These are phyloP conservation scores for Anthophora plumipes DNA, from an alignment of 2,888 invertebrate genomes.

Conservation along the genomic window DNA sequence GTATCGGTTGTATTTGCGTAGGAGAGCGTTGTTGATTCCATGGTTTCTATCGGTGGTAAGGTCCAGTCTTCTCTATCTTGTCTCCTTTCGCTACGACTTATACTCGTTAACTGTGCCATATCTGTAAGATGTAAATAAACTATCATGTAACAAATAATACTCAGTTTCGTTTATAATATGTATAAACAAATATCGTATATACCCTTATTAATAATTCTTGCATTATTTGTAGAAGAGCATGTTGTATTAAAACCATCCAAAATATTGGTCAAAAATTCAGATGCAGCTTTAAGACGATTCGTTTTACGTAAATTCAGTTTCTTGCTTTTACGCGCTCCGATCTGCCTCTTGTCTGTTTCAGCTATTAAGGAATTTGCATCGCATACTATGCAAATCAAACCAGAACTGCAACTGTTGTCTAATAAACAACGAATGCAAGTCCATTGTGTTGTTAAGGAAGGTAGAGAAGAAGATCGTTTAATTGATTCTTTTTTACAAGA, in stretches of 20 bases:
- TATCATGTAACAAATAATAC: neutral
- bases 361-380: constrained; percentile 86
- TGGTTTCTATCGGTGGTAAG: constrained; percentile 79
- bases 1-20: constrained; percentile 76
- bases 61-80: constrained; percentile 81
- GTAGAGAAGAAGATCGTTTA: constrained; percentile 79
- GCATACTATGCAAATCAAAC: constrained; percentile 90
- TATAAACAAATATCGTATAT: neutral
- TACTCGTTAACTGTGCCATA: constrained; percentile 82
- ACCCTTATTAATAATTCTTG: constrained; percentile 69
- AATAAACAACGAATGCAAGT: constrained; percentile 91
- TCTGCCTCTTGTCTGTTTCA: constrained; percentile 78
- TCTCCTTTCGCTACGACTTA: constrained; percentile 76
- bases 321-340: constrained; percentile 81
- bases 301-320: constrained; percentile 76
- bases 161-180: neutral
- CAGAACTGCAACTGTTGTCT: constrained; percentile 88
- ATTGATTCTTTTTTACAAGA: constrained; percentile 64
- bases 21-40: constrained; percentile 77
- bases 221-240: constrained; percentile 65
- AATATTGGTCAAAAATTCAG: constrained; percentile 75
- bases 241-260: constrained; percentile 75
- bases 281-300: constrained; percentile 74
- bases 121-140: constrained; percentile 58
- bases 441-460: constrained; percentile 85